Percentiles rank a stretch among this genome's conserved stretches.
phyloP scores from a whole-genome alignment of 2,888 invertebrate species.

The Myopa testacea region DNA sequence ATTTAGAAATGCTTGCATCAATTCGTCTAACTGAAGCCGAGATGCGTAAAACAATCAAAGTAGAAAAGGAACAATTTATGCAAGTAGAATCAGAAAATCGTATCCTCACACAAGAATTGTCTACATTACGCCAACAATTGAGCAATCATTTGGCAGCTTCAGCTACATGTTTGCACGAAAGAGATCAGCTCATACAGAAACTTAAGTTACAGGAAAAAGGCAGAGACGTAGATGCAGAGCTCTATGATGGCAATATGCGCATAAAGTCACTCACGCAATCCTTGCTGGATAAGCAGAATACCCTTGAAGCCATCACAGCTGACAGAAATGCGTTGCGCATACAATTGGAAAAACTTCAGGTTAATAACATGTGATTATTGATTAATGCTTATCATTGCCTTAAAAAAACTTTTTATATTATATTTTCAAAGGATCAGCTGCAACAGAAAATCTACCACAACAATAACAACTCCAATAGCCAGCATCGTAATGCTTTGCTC shows the following conservation, averaged over 20 bases:
- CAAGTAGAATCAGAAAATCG: conserved; percentile 66
- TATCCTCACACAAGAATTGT: conserved; percentile 65
- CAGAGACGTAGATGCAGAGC: conserved; percentile 54
- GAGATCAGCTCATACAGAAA: conserved; percentile 70
- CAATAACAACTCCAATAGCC: conserved; percentile 52
- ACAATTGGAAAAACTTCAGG: conserved; percentile 85
- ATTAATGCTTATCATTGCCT: conserved; percentile 51
- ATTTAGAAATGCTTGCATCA: conserved; percentile 49
- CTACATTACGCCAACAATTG: conserved; percentile 65
- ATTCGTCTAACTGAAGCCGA: conserved; percentile 54
- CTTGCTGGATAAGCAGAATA: conserved; percentile 86
- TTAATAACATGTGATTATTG: conserved; percentile 58
- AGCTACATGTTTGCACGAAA: conserved; percentile 58
- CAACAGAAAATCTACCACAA: conserved; percentile 70
- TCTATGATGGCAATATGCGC: conserved; percentile 58
- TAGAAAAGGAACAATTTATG: conserved; percentile 69
- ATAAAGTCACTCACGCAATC: conserved; percentile 81
- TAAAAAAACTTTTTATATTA: neutral
- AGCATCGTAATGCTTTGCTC: conserved; percentile 65
- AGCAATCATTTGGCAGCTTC: conserved; percentile 61
- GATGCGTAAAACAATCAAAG: conserved; percentile 55
- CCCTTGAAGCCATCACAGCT: conserved; percentile 83
- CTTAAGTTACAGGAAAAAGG: conserved; percentile 53
- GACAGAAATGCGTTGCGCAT: conserved; percentile 87
- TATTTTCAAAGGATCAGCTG: conserved; percentile 69